Percentiles rank a stretch among this genome's conserved stretches.
Conservation (phyloP, 2,113 vertebrate species). For the Sisor rabdophorus region DNA sequence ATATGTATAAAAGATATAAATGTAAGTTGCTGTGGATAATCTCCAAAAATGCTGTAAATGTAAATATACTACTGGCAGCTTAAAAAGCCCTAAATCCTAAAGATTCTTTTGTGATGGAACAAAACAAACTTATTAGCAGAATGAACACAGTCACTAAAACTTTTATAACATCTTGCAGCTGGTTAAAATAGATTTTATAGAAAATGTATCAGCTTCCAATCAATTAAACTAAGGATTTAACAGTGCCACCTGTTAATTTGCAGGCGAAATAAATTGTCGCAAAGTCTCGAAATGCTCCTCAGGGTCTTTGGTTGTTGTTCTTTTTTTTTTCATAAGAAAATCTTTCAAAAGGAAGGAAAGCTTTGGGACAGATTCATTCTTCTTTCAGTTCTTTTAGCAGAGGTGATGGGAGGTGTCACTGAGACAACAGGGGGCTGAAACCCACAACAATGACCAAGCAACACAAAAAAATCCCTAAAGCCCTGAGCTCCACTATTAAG, state of each 20-base stretch:
- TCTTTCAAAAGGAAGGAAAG: slow-evolving; percentile 34
- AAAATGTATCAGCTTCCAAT: neutral
- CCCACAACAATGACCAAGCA: slow-evolving; percentile 25
- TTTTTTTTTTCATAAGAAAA: neutral
- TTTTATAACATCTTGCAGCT: neutral
- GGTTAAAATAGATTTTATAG: neutral
- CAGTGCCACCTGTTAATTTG: neutral
- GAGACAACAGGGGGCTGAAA: slow-evolving; percentile 9
- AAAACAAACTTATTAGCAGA: neutral
- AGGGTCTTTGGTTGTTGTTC: neutral
- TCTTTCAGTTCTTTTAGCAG: slow-evolving; percentile 6
- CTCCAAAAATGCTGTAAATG: no score
- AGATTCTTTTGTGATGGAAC: no score
- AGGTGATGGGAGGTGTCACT: slow-evolving; percentile 13
- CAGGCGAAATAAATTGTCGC: neutral
- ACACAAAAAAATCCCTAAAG: neutral
- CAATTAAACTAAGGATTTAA: neutral
- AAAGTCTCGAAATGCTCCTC: neutral
- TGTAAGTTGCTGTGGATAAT: no score
- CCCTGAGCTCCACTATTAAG: slow-evolving; percentile 1
- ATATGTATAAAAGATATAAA: no score
- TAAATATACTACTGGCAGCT: no score
- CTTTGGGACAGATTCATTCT: slow-evolving; percentile 11
- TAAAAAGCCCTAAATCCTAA: no score
- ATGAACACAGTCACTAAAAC: neutral